Percentiles rank a stretch among this genome's conserved stretches.
Conservation (phyloP, 2,113 vertebrate genomes). For the Lepidiolamprologus cunningtoni region DNA sequence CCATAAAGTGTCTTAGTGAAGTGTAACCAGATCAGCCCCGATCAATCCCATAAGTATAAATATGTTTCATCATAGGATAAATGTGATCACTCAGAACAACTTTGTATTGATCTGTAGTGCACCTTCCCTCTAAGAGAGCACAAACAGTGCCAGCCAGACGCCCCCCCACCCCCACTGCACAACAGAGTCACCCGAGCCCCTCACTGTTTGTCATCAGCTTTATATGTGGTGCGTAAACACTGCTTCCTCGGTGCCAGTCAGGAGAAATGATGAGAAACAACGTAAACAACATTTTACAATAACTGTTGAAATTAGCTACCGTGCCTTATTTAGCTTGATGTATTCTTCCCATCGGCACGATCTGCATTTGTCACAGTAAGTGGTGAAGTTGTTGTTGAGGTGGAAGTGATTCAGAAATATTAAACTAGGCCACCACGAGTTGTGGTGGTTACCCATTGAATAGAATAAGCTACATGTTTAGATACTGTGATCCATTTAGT, state of each 20-base stretch:
- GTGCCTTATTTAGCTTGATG: neutral
- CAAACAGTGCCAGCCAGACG: neutral
- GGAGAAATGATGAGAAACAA: neutral
- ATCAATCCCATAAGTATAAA: neutral
- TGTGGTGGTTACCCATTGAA: neutral
- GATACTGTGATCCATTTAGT: neutral
- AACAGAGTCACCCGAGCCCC: neutral
- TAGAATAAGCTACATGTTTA: neutral
- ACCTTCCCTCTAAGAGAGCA: neutral
- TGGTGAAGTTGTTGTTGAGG: neutral
- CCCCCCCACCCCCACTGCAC: neutral
- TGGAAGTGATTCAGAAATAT: neutral
- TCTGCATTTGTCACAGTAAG: neutral
- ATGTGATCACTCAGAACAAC: neutral
- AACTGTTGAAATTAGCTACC: neutral
- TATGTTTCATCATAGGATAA: fast-evolving
- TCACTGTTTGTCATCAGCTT: neutral
- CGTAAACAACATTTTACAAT: neutral
- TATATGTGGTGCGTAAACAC: neutral
- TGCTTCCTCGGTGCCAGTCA: neutral
- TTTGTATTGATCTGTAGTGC: neutral
- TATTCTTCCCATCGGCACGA: neutral
- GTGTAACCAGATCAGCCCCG: neutral
- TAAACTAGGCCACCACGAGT: neutral
- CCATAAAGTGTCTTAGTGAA: neutral